Evolutionary conservation across 2,113 vertebrate genomes (phyloP).

Genomic region (Mus pahari): DNA sequence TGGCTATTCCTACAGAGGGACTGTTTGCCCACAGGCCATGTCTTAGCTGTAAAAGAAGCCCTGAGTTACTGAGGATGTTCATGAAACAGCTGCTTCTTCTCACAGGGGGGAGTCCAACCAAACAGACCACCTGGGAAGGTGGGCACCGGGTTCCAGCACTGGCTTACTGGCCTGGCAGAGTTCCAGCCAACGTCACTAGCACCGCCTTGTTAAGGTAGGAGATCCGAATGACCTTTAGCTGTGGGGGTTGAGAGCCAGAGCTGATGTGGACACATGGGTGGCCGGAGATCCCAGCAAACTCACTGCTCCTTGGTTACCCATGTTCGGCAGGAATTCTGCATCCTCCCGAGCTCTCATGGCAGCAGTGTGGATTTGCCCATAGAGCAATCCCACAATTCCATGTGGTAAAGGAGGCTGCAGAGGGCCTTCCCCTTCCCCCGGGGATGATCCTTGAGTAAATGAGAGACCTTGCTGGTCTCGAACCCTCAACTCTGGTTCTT

Average conservation of each 20-base stretch:
- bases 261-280: fast-evolving
- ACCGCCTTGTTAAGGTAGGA: constrained; percentile 91
- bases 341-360: fast-evolving
- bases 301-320: fast-evolving
- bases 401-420: not conserved
- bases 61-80: not conserved
- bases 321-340: not conserved
- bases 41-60: fast-evolving
- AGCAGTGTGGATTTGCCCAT: not conserved
- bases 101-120: constrained; percentile 94
- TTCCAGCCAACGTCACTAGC: constrained; percentile 90
- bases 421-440: not conserved
- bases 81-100: not conserved
- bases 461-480: fast-evolving
- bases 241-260: no score
- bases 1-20: not conserved
- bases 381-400: not conserved
- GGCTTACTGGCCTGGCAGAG: constrained; percentile 92
- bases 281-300: not conserved
- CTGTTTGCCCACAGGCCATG: not conserved
- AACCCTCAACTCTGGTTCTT: fast-evolving
- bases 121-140: constrained; percentile 97
- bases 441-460: not conserved
- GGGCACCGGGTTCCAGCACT: constrained; percentile 95
- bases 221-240: not conserved